These are phyloP conservation scores for Halcyon malimbica DNA, from an alignment of 2,113 vertebrate species.

Conservation along the genomic window DNA sequence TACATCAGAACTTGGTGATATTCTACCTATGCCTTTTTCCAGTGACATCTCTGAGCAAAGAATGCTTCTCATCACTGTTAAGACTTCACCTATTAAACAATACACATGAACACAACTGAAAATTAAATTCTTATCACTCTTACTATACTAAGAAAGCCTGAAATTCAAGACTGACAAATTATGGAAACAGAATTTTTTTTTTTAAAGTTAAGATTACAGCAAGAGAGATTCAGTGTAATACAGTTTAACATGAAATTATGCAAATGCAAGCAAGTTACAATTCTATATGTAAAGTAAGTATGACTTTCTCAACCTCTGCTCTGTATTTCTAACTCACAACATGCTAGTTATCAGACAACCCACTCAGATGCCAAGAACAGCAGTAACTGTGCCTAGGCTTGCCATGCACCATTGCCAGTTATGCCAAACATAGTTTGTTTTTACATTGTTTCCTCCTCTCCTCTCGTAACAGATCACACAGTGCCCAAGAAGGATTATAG, in stretches of 20 bases:
- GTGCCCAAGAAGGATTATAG: neutral
- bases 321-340: neutral
- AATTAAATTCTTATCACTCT: neutral
- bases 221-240: neutral
- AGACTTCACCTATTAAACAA: neutral
- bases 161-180: neutral
- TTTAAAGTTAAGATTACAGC: neutral
- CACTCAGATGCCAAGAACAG: neutral
- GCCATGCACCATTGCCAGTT: neutral
- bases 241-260: neutral
- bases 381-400: neutral
- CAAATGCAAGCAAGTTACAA: neutral
- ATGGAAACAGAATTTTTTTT: no score
- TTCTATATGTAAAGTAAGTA: neutral
- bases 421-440: neutral
- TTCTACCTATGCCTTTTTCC: neutral
- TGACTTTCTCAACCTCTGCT: neutral
- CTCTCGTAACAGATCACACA: neutral
- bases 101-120: neutral
- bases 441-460: neutral
- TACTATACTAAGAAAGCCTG: neutral
- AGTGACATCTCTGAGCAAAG: neutral
- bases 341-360: neutral
- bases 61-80: neutral
- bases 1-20: neutral